These are phyloP conservation scores for Trachelus tabidus DNA, from an alignment of 2,888 invertebrate genomes.

Conservation along the genomic window DNA sequence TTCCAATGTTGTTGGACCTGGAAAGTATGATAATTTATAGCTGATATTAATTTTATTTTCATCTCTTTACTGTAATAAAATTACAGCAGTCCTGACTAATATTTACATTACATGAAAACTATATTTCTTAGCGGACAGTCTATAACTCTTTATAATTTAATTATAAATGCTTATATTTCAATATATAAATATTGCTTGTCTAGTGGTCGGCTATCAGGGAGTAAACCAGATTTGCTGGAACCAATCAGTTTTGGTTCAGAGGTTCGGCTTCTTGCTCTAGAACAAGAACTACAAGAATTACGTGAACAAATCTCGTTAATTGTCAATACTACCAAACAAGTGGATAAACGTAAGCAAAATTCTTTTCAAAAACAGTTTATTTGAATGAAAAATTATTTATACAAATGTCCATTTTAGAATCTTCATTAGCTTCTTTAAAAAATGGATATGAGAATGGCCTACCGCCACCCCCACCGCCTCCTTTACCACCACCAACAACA, in stretches of 20 bases:
- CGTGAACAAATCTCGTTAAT: constrained; percentile 61
- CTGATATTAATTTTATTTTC: not conserved
- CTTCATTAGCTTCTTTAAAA: constrained; percentile 36
- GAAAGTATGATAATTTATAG: constrained; percentile 35
- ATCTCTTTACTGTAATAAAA: not conserved
- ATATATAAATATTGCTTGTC: constrained; percentile 7
- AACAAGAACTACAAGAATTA: constrained; percentile 62
- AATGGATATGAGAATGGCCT: constrained; percentile 11
- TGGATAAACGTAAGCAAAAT: constrained; percentile 47
- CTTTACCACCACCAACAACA: constrained; percentile 56
- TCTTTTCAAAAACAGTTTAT: not conserved
- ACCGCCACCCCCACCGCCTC: constrained; percentile 55
- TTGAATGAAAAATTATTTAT: not conserved
- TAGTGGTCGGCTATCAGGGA: constrained; percentile 53
- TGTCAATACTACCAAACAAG: constrained; percentile 54
- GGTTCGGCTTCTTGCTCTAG: constrained; percentile 60
- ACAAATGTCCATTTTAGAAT: constrained; percentile 30
- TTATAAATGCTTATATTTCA: constrained; percentile 4
- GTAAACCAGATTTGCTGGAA: constrained; percentile 61
- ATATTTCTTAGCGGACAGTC: too few relatives aligned
- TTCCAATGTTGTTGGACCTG: constrained; percentile 46
- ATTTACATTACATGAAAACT: too few relatives aligned
- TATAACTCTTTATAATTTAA: not conserved
- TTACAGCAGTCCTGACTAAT: not conserved
- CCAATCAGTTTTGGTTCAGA: constrained; percentile 64